Evolutionary conservation across 2,113 vertebrate genomes (phyloP).

Genomic region (Fulmarus glacialis): DNA sequence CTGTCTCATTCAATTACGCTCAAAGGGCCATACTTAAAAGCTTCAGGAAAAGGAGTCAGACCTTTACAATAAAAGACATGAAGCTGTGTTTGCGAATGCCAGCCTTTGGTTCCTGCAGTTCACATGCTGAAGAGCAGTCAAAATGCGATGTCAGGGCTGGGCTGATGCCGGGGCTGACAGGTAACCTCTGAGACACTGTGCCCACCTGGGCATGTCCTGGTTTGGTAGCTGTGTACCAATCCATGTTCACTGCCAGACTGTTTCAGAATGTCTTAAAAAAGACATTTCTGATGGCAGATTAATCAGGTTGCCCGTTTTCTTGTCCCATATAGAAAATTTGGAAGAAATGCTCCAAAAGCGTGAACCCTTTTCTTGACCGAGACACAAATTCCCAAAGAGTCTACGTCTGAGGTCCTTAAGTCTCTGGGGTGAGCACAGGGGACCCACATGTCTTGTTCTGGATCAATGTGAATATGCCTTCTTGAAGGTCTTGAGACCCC

Average conservation of each 20-base stretch:
- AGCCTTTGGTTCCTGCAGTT: neutral
- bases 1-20: conserved; percentile 43
- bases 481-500: neutral
- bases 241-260: neutral
- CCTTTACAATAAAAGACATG: neutral
- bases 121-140: neutral
- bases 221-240: neutral
- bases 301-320: neutral
- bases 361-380: neutral
- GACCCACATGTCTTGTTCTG: neutral
- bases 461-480: neutral
- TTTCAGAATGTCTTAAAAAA: neutral
- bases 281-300: neutral
- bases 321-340: neutral
- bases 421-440: neutral
- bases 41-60: conserved; percentile 14
- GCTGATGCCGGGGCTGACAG: neutral
- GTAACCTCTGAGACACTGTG: neutral
- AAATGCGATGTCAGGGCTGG: neutral
- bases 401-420: neutral
- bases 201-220: neutral
- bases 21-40: neutral
- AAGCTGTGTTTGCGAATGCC: neutral
- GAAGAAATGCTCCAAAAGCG: neutral
- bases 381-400: neutral